These are phyloP conservation scores for Subacronicta megacephala DNA, from an alignment of 2,888 invertebrate genomes.

Conservation along the genomic window DNA sequence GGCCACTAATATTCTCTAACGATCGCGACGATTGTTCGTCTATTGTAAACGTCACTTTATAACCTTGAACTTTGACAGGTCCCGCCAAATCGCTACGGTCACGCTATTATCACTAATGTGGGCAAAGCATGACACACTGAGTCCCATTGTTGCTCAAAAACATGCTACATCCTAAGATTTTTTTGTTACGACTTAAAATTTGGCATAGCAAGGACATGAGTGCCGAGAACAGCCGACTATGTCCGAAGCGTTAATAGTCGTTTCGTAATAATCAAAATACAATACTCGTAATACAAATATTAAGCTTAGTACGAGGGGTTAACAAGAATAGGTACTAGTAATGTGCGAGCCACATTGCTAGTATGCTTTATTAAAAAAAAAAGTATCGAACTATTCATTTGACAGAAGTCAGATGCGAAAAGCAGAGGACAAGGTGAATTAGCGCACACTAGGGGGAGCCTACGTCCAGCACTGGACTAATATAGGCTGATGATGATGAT, in stretches of 20 bases:
- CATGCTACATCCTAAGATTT: constrained; percentile 62
- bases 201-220: constrained; percentile 58
- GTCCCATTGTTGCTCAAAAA: constrained; percentile 68
- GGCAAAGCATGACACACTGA: constrained; percentile 69
- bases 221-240: constrained; percentile 18
- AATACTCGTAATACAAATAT: too few species aligned
- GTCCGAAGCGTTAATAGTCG: constrained; percentile 12
- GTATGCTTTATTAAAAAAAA: too few species aligned
- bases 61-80: constrained; percentile 81
- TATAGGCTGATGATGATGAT: too few species aligned
- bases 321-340: too few species aligned
- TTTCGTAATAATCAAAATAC: too few species aligned
- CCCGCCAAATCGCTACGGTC: constrained; percentile 73
- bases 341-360: too few species aligned
- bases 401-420: too few species aligned
- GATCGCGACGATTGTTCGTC: constrained; percentile 30
- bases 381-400: too few species aligned
- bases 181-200: constrained; percentile 57
- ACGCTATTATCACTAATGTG: constrained; percentile 77
- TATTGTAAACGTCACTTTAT: constrained; percentile 61
- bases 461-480: too few species aligned
- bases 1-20: constrained; percentile 20
- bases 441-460: too few species aligned
- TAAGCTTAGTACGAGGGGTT: too few species aligned
- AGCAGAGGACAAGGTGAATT: too few species aligned